Evolutionary conservation across 2,113 vertebrate species (phyloP).

Genomic region (Eira barbara): DNA sequence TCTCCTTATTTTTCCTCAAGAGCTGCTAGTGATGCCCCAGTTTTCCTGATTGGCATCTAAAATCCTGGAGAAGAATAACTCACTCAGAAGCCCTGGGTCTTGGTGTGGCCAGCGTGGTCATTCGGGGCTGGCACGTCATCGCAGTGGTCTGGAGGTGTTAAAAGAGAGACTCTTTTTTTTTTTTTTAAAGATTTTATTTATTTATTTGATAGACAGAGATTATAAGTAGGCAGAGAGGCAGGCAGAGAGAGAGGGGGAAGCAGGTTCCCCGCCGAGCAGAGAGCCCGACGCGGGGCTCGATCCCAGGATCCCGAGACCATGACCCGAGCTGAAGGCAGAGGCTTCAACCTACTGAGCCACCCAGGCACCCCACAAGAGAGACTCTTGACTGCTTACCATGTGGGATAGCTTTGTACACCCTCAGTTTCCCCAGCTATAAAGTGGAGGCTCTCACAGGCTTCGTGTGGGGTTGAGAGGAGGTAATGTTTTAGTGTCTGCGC

Average conservation of each 20-base stretch:
- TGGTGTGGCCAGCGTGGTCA: not conserved
- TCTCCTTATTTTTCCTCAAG: not conserved
- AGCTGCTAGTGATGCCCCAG: not conserved
- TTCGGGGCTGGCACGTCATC: not conserved
- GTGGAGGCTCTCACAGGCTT: not conserved
- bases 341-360: no score
- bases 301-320: no score
- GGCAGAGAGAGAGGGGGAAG: no score
- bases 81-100: not conserved
- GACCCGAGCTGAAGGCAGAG: no score
- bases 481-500: not conserved
- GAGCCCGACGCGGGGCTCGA: no score
- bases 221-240: no score
- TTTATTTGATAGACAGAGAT: no score
- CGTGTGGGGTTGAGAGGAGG: not conserved
- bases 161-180: not conserved
- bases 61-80: not conserved
- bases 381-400: not conserved
- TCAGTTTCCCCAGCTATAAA: not conserved
- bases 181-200: no score
- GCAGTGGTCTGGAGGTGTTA: not conserved
- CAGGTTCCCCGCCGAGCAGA: no score
- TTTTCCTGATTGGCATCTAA: not conserved
- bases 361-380: not conserved
- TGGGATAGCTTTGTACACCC: no score